Percentiles rank a stretch among this genome's conserved stretches.
These are phyloP conservation scores for Brienomyrus brachyistius DNA, from an alignment of 2,113 vertebrate genomes.

Conservation along the genomic window DNA sequence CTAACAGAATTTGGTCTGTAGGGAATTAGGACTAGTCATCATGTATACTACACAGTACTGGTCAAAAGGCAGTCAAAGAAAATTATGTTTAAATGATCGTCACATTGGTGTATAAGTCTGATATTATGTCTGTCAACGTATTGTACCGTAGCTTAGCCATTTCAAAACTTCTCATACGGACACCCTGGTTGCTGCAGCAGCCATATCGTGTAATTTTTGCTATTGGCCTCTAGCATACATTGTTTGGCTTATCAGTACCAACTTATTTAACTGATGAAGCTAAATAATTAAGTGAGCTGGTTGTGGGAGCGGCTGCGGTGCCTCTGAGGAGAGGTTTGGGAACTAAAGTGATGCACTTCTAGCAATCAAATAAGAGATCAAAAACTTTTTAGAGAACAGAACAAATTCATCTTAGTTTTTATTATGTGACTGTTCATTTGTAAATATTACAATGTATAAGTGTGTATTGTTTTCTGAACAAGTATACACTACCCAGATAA, in stretches of 20 bases:
- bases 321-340: neutral
- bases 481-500: neutral
- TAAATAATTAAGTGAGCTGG: neutral
- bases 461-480: neutral
- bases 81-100: neutral
- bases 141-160: neutral
- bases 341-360: neutral
- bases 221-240: neutral
- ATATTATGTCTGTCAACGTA: no score
- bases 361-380: neutral
- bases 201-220: neutral
- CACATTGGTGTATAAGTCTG: neutral
- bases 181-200: neutral
- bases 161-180: neutral
- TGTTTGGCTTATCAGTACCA: neutral
- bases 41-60: neutral
- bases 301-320: neutral
- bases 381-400: neutral
- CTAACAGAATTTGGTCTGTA: neutral
- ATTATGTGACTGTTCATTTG: neutral
- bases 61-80: neutral
- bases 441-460: neutral
- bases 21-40: neutral
- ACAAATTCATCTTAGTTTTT: neutral
- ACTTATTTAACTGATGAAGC: neutral